phyloP scores from a whole-genome alignment of 2,113 vertebrate species.

The Crotalus helleri region DNA sequence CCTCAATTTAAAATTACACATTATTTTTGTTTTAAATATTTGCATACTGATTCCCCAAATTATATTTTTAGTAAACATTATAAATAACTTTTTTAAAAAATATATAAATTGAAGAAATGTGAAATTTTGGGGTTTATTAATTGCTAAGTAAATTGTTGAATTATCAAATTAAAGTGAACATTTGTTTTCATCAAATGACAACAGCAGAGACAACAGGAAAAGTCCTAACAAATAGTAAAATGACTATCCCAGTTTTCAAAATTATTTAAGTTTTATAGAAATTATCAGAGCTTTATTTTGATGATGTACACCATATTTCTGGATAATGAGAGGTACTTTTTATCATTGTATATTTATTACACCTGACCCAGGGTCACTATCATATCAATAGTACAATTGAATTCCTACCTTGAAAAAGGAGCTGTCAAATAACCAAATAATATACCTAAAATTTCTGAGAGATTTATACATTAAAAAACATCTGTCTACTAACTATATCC shows the following conservation, averaged over 20 bases:
- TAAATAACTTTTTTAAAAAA: not conserved
- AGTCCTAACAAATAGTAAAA: not conserved
- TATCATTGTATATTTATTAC: not conserved
- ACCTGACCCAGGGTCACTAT: not conserved
- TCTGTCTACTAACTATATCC: not conserved
- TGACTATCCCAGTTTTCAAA: not conserved
- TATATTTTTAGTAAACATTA: not conserved
- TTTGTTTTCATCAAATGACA: not conserved
- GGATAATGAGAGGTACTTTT: not conserved
- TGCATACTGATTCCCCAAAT: not conserved
- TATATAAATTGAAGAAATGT: not conserved
- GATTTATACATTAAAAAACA: not conserved
- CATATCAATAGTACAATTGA: not conserved
- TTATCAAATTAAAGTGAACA: not conserved
- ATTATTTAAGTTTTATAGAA: not conserved
- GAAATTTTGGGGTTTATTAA: not conserved
- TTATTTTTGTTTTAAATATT: constrained; percentile 10
- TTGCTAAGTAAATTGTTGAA: not conserved
- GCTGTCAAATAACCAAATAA: too few species aligned
- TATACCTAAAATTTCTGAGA: not conserved
- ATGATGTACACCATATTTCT: not conserved
- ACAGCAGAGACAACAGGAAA: not conserved
- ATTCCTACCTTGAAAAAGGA: too few species aligned
- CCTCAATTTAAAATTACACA: not conserved
- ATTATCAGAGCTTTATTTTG: not conserved